Conservation (phyloP, 2,888 invertebrate genomes). For the Drosophila anomalata region DNA sequence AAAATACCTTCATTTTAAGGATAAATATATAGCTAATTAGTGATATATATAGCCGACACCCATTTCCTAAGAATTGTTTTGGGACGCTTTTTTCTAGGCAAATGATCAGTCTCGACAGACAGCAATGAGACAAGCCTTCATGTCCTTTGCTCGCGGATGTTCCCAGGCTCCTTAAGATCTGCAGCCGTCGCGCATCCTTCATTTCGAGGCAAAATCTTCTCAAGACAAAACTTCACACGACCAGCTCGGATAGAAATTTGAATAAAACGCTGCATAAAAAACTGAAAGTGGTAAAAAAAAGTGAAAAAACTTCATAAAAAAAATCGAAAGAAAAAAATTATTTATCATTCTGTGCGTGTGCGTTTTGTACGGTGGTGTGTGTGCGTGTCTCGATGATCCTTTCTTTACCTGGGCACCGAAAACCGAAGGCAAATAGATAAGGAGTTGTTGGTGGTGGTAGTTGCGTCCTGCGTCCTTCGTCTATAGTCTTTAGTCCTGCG, state of each 20-base stretch:
- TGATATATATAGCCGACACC: conserved; percentile 6
- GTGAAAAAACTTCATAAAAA: conserved; percentile 74
- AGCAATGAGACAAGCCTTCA: conserved; percentile 29
- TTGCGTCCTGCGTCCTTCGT: conserved; percentile 44
- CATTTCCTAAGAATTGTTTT: conserved; percentile 30
- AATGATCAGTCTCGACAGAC: conserved; percentile 41
- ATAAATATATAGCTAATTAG: conserved; percentile 48
- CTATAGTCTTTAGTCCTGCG: conserved; percentile 54
- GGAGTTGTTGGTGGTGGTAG: conserved; percentile 57
- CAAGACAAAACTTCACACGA: conserved; percentile 68
- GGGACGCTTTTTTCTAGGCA: conserved; percentile 28
- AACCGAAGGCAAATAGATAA: conserved; percentile 75
- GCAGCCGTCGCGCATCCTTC: conserved; percentile 46
- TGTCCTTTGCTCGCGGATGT: conserved; percentile 55
- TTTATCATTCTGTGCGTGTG: conserved; percentile 69
- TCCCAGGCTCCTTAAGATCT: conserved; percentile 68
- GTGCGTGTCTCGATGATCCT: conserved; percentile 37
- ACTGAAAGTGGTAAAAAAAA: conserved; percentile 79
- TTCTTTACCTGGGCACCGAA: conserved; percentile 60
- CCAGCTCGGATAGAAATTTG: conserved; percentile 62
- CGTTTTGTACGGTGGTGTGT: conserved; percentile 36
- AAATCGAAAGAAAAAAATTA: conserved; percentile 64
- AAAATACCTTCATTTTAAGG: too few relatives aligned
- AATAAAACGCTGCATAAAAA: conserved; percentile 67
- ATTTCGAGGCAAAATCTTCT: conserved; percentile 49